A percentile compares a stretch with the other conserved stretches of the same genome.
These are phyloP conservation scores for Ophion costatus DNA, from an alignment of 2,888 invertebrate species.

Conservation along the genomic window DNA sequence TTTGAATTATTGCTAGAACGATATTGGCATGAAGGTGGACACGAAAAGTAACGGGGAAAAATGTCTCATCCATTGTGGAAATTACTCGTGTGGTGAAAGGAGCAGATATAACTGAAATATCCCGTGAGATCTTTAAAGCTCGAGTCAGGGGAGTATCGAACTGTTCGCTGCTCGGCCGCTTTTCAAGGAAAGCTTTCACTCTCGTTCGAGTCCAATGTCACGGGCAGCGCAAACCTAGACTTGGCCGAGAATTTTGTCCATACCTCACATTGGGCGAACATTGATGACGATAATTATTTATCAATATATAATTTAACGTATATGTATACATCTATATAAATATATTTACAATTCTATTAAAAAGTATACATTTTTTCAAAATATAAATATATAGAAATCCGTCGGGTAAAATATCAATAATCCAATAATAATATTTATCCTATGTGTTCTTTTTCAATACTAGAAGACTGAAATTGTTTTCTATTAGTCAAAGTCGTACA, in stretches of 20 bases:
- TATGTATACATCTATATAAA: too few species aligned
- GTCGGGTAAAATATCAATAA: too few species aligned
- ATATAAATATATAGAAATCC: too few species aligned
- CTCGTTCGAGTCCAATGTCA: constrained; percentile 65
- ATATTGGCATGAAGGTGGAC: too few species aligned
- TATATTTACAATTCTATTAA: too few species aligned
- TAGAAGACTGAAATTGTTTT: too few species aligned
- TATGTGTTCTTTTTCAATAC: too few species aligned
- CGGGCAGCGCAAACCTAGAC: constrained; percentile 32
- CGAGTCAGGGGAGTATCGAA: constrained; percentile 58
- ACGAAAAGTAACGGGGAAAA: not conserved
- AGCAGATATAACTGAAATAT: constrained; percentile 8
- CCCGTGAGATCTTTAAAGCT: constrained; percentile 56
- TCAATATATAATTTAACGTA: too few species aligned
- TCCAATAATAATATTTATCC: too few species aligned
- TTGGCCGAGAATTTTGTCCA: not conserved
- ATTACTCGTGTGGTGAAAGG: not conserved
- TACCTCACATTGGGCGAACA: not conserved
- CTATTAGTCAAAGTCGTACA: too few species aligned
- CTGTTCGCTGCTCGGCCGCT: constrained; percentile 44
- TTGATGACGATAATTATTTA: not conserved
- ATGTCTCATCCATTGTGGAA: not conserved
- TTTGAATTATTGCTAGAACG: too few species aligned
- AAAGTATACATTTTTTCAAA: too few species aligned
- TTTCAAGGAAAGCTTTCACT: constrained; percentile 62